Conservation (phyloP, 2,797 vertebrate species). For the Chiroxiphia lanceolata region DNA sequence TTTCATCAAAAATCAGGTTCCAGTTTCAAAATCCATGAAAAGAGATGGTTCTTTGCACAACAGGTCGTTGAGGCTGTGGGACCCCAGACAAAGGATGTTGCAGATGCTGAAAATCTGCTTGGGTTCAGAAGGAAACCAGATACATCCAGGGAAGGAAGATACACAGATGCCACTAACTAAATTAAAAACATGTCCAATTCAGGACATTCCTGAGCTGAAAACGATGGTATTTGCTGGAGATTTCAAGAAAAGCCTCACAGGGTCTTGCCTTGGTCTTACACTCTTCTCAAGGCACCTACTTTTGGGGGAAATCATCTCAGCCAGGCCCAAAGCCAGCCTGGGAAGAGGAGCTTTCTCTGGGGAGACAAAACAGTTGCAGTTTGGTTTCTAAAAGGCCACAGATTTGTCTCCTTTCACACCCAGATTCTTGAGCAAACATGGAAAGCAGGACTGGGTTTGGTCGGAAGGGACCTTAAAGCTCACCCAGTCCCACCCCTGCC, state of each 20-base stretch:
- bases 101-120: neutral
- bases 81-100: neutral
- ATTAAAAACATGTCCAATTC: neutral
- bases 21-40: neutral
- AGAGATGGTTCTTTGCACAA: neutral
- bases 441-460: neutral
- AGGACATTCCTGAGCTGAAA: neutral
- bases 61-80: neutral
- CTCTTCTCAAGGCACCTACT: neutral
- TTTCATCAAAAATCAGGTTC: neutral
- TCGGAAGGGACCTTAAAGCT: neutral
- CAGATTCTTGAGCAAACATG: neutral
- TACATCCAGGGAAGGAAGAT: neutral
- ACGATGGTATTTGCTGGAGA: neutral
- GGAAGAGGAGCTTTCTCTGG: neutral
- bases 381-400: neutral
- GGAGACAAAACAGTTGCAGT: neutral
- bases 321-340: neutral
- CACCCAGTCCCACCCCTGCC: neutral
- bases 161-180: neutral
- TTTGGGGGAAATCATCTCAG: neutral
- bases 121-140: neutral
- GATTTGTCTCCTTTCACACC: neutral
- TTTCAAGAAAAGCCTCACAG: neutral
- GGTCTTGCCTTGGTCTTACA: neutral